A percentile compares a stretch with the other conserved stretches of the same genome.
phyloP scores from a whole-genome alignment of 2,797 vertebrate species.

The Coccyzus lansbergi region DNA sequence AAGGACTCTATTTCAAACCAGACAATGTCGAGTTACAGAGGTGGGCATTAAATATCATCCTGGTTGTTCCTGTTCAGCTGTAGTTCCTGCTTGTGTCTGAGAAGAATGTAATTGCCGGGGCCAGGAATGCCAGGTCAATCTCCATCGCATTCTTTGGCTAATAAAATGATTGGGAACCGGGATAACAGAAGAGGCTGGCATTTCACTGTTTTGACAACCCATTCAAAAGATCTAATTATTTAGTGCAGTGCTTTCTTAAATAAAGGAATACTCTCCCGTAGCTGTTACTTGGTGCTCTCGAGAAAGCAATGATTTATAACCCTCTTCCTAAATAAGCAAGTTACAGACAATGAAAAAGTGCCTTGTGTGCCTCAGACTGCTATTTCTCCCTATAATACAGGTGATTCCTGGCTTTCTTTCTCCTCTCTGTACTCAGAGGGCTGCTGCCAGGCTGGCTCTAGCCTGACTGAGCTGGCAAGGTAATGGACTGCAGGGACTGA shows the following conservation, averaged over 20 bases:
- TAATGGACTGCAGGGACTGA: accelerated
- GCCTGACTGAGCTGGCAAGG: background rate
- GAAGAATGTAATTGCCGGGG: background rate
- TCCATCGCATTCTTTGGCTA: background rate
- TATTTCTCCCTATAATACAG: background rate
- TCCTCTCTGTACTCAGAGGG: background rate
- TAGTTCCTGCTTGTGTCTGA: background rate
- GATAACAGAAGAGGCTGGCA: background rate
- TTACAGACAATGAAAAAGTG: background rate
- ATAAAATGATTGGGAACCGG: background rate
- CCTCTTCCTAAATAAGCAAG: background rate
- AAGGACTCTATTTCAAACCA: conserved; percentile 44
- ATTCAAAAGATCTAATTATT: background rate
- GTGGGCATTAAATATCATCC: background rate
- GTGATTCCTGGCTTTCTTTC: background rate
- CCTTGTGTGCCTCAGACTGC: background rate
- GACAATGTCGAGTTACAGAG: background rate
- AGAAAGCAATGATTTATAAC: background rate
- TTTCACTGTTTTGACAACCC: background rate
- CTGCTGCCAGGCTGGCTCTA: background rate
- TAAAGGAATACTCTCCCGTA: background rate
- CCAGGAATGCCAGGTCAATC: background rate
- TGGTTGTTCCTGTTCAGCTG: conserved; percentile 3
- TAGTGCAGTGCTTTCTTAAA: background rate
- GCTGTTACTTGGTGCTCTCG: background rate